Conservation (phyloP, 2,113 vertebrate genomes). For the Psilopsiagon aymara region DNA sequence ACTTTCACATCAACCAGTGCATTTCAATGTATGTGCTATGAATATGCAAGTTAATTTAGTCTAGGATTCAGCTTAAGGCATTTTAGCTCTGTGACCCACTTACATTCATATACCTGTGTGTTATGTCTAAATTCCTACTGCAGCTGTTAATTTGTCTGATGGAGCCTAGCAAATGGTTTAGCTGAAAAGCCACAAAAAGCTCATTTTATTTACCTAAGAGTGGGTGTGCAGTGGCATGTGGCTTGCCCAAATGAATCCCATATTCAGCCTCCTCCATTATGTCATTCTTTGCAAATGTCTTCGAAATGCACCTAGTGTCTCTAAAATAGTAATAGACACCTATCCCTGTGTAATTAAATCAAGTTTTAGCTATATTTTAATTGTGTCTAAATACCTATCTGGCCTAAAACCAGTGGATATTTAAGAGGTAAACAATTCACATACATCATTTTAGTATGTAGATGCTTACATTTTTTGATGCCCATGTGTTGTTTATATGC, state of each 20-base stretch:
- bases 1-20: background rate
- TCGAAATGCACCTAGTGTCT: background rate
- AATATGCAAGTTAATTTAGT: background rate
- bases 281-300: background rate
- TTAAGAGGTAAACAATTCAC: background rate
- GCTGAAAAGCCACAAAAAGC: background rate
- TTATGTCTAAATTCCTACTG: background rate
- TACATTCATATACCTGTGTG: background rate
- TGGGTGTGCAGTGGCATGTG: background rate
- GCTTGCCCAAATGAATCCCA: background rate
- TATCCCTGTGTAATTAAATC: background rate
- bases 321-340: background rate
- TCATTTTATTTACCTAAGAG: background rate
- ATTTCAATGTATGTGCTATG: background rate
- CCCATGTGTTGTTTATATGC: background rate
- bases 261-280: background rate
- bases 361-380: background rate
- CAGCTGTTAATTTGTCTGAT: background rate
- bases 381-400: background rate
- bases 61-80: background rate
- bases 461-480: background rate
- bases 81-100: background rate
- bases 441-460: background rate
- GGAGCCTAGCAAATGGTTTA: background rate
- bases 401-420: background rate